Conservation (phyloP, 2,888 invertebrate genomes). For the Dromius quadrimaculatus region DNA sequence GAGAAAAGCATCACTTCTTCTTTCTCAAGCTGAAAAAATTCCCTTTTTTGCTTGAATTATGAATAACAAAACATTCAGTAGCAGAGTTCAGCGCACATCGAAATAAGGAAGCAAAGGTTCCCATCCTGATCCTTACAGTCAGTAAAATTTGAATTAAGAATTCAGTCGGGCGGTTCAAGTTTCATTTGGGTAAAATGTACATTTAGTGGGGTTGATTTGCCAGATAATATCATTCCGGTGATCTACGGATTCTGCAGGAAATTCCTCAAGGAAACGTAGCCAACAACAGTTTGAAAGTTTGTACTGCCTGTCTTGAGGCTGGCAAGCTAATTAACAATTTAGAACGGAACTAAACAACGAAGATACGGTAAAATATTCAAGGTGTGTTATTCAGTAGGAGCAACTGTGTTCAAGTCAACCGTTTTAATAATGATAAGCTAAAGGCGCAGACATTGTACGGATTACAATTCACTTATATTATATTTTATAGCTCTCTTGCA, state of each 20-base stretch:
- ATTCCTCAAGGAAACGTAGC: constrained; percentile 12
- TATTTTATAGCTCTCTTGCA: too few relatives aligned
- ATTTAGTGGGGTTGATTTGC: constrained; percentile 1
- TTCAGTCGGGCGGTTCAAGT: not conserved
- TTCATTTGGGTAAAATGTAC: constrained; percentile 5
- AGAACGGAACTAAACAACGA: constrained; percentile 31
- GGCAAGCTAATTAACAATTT: constrained; percentile 37
- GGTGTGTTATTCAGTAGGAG: constrained; percentile 7
- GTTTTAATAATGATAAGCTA: constrained; percentile 25
- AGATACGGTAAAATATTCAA: constrained; percentile 39
- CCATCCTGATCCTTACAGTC: not conserved
- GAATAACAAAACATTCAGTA: constrained; percentile 24
- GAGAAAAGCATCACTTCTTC: constrained; percentile 12
- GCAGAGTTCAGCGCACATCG: not conserved
- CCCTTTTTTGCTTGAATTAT: constrained; percentile 25
- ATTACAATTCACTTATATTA: too few relatives aligned
- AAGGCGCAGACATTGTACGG: too few relatives aligned
- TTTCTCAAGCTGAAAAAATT: constrained; percentile 9
- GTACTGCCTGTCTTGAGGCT: constrained; percentile 36
- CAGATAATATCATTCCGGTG: constrained; percentile 22
- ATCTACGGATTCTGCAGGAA: constrained; percentile 20
- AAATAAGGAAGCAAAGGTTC: constrained; percentile 1
- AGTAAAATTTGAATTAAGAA: not conserved
- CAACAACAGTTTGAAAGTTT: constrained; percentile 36
- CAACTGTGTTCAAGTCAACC: constrained; percentile 2